Evolutionary conservation across 2,888 invertebrate species (phyloP).

Genomic region (Melanostoma scalare): DNA sequence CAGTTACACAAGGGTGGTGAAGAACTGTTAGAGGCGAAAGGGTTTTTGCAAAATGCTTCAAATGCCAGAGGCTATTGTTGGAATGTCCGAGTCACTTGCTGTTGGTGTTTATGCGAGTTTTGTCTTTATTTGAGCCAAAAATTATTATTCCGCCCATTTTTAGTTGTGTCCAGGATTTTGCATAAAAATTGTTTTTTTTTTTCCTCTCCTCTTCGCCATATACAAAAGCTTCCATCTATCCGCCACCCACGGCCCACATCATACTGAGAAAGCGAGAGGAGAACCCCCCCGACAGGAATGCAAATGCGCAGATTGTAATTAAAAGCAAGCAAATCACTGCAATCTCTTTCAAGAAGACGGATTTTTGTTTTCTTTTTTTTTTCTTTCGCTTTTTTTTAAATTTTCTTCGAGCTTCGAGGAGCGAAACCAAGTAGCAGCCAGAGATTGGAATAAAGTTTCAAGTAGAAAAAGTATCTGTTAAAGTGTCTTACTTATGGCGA

Average conservation of each 20-base stretch:
- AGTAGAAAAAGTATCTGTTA: constrained; percentile 71
- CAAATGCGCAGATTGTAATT: constrained; percentile 72
- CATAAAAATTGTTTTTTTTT: constrained; percentile 48
- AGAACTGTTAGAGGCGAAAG: constrained; percentile 12
- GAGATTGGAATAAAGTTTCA: constrained; percentile 65
- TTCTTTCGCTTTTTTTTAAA: constrained; percentile 7
- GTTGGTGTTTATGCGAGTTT: constrained; percentile 48
- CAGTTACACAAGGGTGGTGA: constrained; percentile 55
- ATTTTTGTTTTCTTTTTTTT: constrained; percentile 27
- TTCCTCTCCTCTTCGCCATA: constrained; percentile 1
- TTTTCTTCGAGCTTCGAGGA: constrained; percentile 9
- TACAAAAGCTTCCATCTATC: not conserved
- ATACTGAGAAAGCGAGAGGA: too few relatives aligned
- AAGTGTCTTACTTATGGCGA: constrained; percentile 73
- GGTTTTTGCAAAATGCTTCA: constrained; percentile 14
- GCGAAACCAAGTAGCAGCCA: constrained; percentile 14
- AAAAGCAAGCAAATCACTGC: constrained; percentile 72
- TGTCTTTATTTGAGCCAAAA: constrained; percentile 34
- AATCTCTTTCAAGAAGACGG: constrained; percentile 58
- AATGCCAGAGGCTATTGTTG: constrained; percentile 62
- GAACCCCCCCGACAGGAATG: constrained; percentile 29
- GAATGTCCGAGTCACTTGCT: constrained; percentile 49
- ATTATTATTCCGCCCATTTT: constrained; percentile 67
- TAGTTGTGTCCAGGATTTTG: constrained; percentile 51
- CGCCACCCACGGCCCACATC: too few relatives aligned